Conservation (phyloP, 35 echinoderm and acorn worm species). For the Eucidaris tribuloides region DNA sequence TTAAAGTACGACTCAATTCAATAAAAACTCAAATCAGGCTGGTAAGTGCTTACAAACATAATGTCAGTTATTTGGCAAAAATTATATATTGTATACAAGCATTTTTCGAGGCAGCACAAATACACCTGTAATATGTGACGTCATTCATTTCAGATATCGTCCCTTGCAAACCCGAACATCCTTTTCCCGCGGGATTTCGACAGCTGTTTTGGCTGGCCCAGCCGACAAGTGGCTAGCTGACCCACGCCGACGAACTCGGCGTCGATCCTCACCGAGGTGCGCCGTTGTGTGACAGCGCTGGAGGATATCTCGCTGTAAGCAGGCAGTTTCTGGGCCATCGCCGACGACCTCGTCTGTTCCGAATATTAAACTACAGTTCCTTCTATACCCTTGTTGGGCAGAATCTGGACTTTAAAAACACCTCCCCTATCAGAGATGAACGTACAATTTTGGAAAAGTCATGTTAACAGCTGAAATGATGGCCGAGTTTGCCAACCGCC, state of each 20-base stretch:
- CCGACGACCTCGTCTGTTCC: neutral
- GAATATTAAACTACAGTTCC: conserved; percentile 9
- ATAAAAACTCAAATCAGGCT: no score
- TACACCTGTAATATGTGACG: no score
- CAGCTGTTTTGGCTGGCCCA: conserved; percentile 7
- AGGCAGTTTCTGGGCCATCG: neutral
- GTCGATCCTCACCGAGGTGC: conserved; percentile 6
- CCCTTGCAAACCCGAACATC: conserved; percentile 38
- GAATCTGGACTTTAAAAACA: conserved; percentile 3
- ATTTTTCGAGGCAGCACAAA: no score
- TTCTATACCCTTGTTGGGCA: conserved; percentile 23
- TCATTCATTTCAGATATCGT: conserved; percentile 52
- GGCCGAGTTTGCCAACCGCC: neutral
- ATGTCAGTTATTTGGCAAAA: no score
- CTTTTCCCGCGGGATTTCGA: conserved; percentile 53
- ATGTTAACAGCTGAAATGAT: neutral
- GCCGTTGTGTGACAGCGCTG: conserved; percentile 24
- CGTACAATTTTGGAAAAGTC: neutral
- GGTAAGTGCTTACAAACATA: no score
- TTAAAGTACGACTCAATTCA: no score
- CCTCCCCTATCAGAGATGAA: neutral
- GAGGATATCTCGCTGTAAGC: conserved; percentile 26
- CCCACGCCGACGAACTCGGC: neutral
- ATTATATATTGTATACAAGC: no score
- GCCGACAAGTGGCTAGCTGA: conserved; percentile 21